Evolutionary conservation across 2,797 vertebrate species (phyloP).

Genomic region (Coendou prehensilis): DNA sequence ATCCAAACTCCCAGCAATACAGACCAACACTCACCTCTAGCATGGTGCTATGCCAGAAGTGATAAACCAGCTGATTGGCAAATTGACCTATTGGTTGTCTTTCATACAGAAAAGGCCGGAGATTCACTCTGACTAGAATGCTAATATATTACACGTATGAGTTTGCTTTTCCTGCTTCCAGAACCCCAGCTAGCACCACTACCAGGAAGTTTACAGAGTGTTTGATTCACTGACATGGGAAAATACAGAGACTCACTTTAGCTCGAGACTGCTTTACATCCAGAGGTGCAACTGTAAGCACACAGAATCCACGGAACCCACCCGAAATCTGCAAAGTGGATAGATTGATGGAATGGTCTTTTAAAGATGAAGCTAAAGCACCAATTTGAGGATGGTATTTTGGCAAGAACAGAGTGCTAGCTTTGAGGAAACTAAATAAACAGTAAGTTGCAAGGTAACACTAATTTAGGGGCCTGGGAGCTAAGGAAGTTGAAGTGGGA

Average conservation of each 20-base stretch:
- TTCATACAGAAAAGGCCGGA: background rate
- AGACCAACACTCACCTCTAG: background rate
- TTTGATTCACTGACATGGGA: no score
- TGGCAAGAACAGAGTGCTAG: background rate
- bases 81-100: background rate
- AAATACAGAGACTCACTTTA: background rate
- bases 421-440: background rate
- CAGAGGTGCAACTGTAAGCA: background rate
- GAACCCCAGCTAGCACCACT: background rate
- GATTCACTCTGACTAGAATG: background rate
- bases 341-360: background rate
- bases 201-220: background rate
- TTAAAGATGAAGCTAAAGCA: background rate
- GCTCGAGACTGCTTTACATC: background rate
- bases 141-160: background rate
- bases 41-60: background rate
- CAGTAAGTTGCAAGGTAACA: background rate
- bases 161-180: background rate
- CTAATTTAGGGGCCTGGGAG: background rate
- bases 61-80: background rate
- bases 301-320: background rate
- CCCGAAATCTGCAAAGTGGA: background rate
- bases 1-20: background rate
- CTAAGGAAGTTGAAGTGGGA: background rate
- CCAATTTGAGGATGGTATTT: background rate